phyloP scores from a whole-genome alignment of 2,797 vertebrate species.

The Melanotaenia boesemani region DNA sequence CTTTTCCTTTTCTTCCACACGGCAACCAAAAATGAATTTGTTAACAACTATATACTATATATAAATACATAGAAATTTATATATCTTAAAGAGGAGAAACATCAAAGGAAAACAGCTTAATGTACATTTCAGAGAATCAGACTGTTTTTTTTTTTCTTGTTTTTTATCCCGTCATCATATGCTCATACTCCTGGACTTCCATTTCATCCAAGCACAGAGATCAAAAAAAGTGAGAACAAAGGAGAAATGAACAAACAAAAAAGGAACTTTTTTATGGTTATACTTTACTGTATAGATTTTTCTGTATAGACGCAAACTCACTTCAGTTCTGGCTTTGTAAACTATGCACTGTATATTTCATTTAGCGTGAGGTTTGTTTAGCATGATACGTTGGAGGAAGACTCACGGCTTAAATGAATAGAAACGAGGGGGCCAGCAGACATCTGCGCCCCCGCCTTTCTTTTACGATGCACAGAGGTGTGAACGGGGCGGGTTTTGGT shows the following conservation, averaged over 20 bases:
- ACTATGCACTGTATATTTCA: constrained; percentile 89
- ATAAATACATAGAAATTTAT: constrained; percentile 44
- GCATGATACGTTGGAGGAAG: constrained; percentile 74
- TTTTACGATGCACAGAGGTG: constrained; percentile 7
- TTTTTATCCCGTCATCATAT: constrained; percentile 14
- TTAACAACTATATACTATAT: constrained; percentile 39
- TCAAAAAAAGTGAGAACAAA: constrained; percentile 72
- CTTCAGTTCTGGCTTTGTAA: constrained; percentile 84
- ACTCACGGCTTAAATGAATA: neutral
- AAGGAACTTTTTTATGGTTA: constrained; percentile 50
- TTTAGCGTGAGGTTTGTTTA: constrained; percentile 72
- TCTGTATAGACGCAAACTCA: constrained; percentile 78
- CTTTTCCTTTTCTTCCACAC: constrained; percentile 79
- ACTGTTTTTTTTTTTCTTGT: neutral
- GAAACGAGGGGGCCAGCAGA: too few species aligned
- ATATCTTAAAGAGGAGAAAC: constrained; percentile 34
- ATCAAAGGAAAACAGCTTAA: constrained; percentile 21
- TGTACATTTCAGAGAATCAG: constrained; percentile 46
- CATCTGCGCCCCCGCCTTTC: too few species aligned
- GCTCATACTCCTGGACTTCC: constrained; percentile 52
- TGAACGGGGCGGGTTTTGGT: neutral
- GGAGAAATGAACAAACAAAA: constrained; percentile 31
- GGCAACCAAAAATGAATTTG: constrained; percentile 75
- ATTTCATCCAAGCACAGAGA: constrained; percentile 60
- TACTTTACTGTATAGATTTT: constrained; percentile 75